Conservation (phyloP, 2,888 invertebrate species). For the Acrobeloides nanus region DNA sequence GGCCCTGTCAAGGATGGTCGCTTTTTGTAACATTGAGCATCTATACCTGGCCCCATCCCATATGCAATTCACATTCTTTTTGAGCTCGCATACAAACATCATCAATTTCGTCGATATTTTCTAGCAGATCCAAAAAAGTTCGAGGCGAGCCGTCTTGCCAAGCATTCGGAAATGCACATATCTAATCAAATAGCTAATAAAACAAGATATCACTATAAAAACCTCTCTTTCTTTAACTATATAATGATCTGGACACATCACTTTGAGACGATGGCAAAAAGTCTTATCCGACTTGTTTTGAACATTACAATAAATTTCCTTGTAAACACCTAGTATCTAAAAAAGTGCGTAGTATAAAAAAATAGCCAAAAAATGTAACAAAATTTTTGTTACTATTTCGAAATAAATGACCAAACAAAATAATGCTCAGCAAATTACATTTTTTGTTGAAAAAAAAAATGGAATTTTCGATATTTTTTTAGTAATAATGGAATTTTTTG, state of each 20-base stretch:
- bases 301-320: too few species aligned
- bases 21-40: too few species aligned
- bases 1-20: too few species aligned
- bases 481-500: too few species aligned
- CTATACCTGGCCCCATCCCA: constrained; percentile 30
- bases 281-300: constrained; percentile 71
- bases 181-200: constrained; percentile 6
- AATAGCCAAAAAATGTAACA: too few species aligned
- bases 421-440: too few species aligned
- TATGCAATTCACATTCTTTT: constrained; percentile 26
- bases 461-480: too few species aligned
- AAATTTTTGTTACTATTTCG: too few species aligned
- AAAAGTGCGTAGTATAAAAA: too few species aligned
- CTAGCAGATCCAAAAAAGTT: constrained; percentile 9
- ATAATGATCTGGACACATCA: constrained; percentile 92
- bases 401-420: too few species aligned
- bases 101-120: constrained; percentile 11
- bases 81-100: constrained; percentile 22
- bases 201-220: neutral
- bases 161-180: constrained; percentile 17
- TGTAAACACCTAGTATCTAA: too few species aligned
- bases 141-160: constrained; percentile 7
- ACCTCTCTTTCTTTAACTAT: constrained; percentile 58
- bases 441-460: too few species aligned
- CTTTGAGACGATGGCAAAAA: constrained; percentile 87